phyloP scores from a whole-genome alignment of 2,888 invertebrate genomes.

The Ceriagrion tenellum region DNA sequence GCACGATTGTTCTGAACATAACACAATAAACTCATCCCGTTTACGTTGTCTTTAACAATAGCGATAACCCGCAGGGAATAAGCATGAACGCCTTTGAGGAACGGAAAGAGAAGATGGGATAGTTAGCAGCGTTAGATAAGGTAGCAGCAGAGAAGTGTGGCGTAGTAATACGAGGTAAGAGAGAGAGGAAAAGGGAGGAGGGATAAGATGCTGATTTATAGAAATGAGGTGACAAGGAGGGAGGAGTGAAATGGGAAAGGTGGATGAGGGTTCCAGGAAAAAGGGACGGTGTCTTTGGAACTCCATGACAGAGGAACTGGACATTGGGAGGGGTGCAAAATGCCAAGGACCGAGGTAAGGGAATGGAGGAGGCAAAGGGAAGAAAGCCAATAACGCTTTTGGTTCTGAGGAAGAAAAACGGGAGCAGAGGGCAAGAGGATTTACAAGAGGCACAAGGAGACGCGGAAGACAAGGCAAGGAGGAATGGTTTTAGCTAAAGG shows the following conservation, averaged over 20 bases:
- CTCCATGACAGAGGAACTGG: neutral
- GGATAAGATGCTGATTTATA: constrained; percentile 59
- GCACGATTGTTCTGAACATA: too few species aligned
- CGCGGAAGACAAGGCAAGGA: neutral
- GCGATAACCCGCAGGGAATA: too few species aligned
- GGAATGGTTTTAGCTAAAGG: neutral
- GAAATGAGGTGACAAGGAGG: constrained; percentile 4
- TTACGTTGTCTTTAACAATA: too few species aligned
- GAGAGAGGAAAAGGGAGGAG: neutral
- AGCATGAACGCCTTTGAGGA: too few species aligned
- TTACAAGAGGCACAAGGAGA: neutral
- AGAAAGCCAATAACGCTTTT: neutral
- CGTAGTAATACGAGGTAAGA: too few species aligned
- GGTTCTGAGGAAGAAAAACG: constrained; percentile 24
- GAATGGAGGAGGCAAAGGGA: neutral
- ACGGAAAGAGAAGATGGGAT: too few species aligned
- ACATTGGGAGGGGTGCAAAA: neutral
- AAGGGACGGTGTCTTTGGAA: neutral
- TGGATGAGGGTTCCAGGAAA: neutral
- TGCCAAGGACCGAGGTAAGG: neutral
- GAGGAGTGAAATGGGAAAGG: neutral
- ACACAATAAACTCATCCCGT: too few species aligned
- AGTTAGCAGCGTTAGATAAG: too few species aligned
- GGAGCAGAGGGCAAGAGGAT: neutral
- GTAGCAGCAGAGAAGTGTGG: too few species aligned